These are phyloP conservation scores for Irena cyanogastra DNA, from an alignment of 2,113 vertebrate genomes.

Conservation along the genomic window DNA sequence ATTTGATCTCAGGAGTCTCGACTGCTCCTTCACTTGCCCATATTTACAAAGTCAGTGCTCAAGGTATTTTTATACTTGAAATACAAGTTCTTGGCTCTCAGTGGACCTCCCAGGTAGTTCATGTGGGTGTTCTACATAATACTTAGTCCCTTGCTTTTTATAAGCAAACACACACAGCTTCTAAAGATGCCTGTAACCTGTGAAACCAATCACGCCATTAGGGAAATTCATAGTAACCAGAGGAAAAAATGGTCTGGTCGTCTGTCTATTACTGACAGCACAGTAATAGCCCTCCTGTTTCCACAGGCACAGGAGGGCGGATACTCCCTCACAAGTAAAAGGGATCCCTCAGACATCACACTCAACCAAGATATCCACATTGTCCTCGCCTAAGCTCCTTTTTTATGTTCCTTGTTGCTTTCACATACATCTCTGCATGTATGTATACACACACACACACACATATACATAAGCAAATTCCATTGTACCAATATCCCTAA, in stretches of 20 bases:
- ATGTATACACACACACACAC: too few relatives aligned
- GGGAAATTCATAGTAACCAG: neutral
- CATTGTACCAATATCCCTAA: neutral
- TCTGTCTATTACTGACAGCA: neutral
- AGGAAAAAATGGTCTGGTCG: neutral
- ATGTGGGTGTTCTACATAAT: neutral
- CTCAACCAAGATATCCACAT: neutral
- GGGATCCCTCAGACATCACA: neutral
- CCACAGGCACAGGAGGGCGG: neutral
- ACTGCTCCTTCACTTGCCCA: neutral
- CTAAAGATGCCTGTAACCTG: neutral
- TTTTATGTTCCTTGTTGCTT: neutral
- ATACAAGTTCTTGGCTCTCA: neutral
- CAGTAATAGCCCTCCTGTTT: neutral
- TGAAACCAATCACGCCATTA: neutral
- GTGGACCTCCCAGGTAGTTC: conserved; percentile 5
- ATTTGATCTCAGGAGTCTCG: neutral
- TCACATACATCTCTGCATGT: neutral
- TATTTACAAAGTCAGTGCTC: neutral
- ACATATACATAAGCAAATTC: neutral
- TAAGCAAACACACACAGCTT: neutral
- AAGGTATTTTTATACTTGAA: neutral
- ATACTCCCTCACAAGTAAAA: neutral
- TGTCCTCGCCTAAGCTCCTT: neutral
- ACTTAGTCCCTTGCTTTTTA: neutral